Percentiles rank a stretch among this genome's conserved stretches.
phyloP scores from a whole-genome alignment of 2,113 vertebrate genomes.

The Actenoides hombroni region DNA sequence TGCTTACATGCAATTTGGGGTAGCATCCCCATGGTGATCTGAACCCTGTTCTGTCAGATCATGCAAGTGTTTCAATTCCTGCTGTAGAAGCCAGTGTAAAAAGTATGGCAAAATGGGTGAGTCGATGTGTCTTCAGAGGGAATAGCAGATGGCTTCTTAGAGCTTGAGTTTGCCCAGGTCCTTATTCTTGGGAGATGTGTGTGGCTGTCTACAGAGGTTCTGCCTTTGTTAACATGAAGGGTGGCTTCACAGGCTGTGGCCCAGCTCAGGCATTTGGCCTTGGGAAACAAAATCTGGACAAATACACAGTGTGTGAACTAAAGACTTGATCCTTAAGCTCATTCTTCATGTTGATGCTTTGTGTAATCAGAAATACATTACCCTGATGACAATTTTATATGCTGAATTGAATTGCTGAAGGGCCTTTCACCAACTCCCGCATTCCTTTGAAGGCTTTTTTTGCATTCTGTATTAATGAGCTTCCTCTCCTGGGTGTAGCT shows the following conservation, averaged over 20 bases:
- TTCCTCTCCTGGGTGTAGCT: not conserved
- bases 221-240: not conserved
- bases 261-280: not conserved
- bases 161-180: not conserved
- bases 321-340: not conserved
- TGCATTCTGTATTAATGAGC: not conserved
- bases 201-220: not conserved
- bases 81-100: not conserved
- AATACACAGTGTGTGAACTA: not conserved
- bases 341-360: not conserved
- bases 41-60: not conserved
- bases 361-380: not conserved
- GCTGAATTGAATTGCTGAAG: not conserved
- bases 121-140: not conserved
- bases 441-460: not conserved
- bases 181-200: not conserved
- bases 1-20: not conserved
- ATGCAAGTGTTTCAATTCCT: constrained; percentile 21
- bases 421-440: not conserved
- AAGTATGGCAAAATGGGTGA: not conserved
- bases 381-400: not conserved
- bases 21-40: not conserved
- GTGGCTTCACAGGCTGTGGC: not conserved
- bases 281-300: not conserved
- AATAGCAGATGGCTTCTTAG: not conserved